Base-by-base conservation (phyloP, 2,113 vertebrate genomes). In the Chlorodrepanis virens region DNA sequence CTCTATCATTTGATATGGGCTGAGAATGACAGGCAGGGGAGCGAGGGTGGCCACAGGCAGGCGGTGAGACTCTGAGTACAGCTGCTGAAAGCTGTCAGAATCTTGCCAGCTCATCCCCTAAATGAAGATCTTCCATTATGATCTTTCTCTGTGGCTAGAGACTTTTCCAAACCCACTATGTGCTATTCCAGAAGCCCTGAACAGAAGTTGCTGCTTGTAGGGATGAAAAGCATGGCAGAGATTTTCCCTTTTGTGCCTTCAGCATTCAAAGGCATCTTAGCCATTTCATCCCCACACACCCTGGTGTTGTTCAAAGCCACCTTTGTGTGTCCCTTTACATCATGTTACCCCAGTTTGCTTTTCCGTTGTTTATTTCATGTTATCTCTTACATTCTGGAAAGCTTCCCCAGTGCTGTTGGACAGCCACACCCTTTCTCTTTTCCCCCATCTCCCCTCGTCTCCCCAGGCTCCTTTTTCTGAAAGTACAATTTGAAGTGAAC, bases 1-100 rank as follows among this genome's bases (percentile, higher is more conserved):
- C 40, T 63, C 40, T 72, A 95, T 78, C 95, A 96, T 92, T 82
- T 94, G 63, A 93, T 80, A 81, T 44, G 33, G 81, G 93, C 87
- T 81, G 65, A 87, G 59, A 63, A 52, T 93, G 81, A 94, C 94
- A 93, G 87, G 74, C 89, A n/a, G 77, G 87, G 85, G 49, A 94
- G 64, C 2, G 14, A 31, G 90, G 88, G 64, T 18, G 12, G 61
- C 59, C 45, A 13, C 56, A 54, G 80, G 74, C 68, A 15, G 93
- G 61, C 29, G 3, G 13, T n/a, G 54, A 61, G 83, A 50, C 70
- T 50, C 59, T 2, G 60, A 45, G 63, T 77, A 75, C 75, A 91
- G 78, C 75, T 96, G 71, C 93, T 2, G 78, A 96, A 90, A 94
- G 87, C 84, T 94, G 56, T 87, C 83, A 77, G 75, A 67, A 61